Evolutionary conservation across 2,113 vertebrate species (phyloP), one percentile per base, ranked within the genome.

Genomic region (Pycnonotus jocosus): DNA sequence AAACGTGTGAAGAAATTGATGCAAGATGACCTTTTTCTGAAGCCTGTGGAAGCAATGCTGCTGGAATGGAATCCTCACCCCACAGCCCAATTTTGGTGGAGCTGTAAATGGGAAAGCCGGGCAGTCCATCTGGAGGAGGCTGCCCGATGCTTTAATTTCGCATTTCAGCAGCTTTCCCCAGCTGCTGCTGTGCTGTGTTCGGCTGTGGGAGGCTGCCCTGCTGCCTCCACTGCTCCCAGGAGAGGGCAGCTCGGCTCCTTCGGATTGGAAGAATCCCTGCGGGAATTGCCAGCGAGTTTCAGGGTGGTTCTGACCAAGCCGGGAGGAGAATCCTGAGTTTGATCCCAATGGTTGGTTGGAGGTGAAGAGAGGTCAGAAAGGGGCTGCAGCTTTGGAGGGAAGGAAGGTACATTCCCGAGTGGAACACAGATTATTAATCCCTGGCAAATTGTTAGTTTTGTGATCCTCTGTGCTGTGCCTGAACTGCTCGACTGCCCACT

Each of bases 161-260:
- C 58, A 1, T 73, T 35, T 35, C 64, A 31, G 9, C 77, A 48
- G 81, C 88, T 87, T 77, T 66, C 72, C 62, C n/a, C 83, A 28
- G 33, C 84, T 31, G 87, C 93, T 83, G 30, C 35, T 33, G 89
- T 33, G 89, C 53, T 53, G 72, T 7, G 7, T 60, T 65, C 54
- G 71, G n/a, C 68, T 44, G 51, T 4, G 40, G 21, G 79, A 85
- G 57, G 72, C 87, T 89, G 89, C 66, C 86, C 90, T 96, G 92
- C 92, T 88, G 87, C 73, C 79, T 80, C 44, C 78, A 1, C 77
- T 42, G 91, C 90, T 96, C 92, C 92, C 95, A 77, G 91, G 91
- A 96, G 82, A 94, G 92, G 95, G 92, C 95, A 95, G 68, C 92
- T 95, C 93, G 25, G 87, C 78, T 86, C 93, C 85, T 91, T 38